A percentile compares a stretch with the other conserved stretches of the same genome.
These are phyloP conservation scores for Dallia pectoralis DNA, from an alignment of 2,797 vertebrate genomes.

Conservation along the genomic window DNA sequence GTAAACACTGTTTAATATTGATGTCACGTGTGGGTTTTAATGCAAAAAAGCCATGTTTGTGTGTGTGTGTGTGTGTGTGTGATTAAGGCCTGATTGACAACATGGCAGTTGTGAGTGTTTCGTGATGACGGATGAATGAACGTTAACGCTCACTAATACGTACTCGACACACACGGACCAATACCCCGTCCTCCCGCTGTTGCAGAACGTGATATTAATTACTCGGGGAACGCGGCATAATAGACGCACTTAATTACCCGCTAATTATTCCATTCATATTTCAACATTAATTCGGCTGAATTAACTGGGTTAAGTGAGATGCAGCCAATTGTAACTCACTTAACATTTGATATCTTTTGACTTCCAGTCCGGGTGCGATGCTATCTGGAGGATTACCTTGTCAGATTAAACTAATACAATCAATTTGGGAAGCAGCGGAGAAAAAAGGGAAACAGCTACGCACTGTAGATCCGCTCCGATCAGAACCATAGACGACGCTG, in stretches of 20 bases:
- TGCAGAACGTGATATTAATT: slow-evolving; percentile 72
- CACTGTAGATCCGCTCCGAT: not conserved
- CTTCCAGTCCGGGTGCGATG: slow-evolving; percentile 24
- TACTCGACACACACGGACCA: slow-evolving; percentile 12
- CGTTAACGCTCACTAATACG: not conserved
- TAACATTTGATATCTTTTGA: slow-evolving; percentile 71
- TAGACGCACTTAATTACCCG: slow-evolving; percentile 74
- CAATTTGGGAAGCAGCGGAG: not conserved
- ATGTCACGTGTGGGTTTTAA: slow-evolving; percentile 50
- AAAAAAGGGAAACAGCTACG: not conserved
- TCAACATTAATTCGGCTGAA: slow-evolving; percentile 58
- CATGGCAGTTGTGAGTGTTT: slow-evolving; percentile 30
- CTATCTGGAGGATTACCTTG: not conserved
- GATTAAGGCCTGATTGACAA: not conserved
- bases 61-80: slow-evolving; percentile 43
- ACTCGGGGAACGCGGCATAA: slow-evolving; percentile 68
- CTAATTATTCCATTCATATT: slow-evolving; percentile 76
- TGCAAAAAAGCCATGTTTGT: slow-evolving; percentile 26
- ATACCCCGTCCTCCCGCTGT: slow-evolving; percentile 47
- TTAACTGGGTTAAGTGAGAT: slow-evolving; percentile 72
- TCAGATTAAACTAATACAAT: not conserved
- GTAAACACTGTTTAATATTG: slow-evolving; percentile 76
- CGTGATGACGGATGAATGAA: slow-evolving; percentile 4
- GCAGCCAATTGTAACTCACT: slow-evolving; percentile 65
- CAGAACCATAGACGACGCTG: not conserved